These are phyloP conservation scores for Semnornis frantzii DNA, from an alignment of 2,113 vertebrate species.

Conservation along the genomic window DNA sequence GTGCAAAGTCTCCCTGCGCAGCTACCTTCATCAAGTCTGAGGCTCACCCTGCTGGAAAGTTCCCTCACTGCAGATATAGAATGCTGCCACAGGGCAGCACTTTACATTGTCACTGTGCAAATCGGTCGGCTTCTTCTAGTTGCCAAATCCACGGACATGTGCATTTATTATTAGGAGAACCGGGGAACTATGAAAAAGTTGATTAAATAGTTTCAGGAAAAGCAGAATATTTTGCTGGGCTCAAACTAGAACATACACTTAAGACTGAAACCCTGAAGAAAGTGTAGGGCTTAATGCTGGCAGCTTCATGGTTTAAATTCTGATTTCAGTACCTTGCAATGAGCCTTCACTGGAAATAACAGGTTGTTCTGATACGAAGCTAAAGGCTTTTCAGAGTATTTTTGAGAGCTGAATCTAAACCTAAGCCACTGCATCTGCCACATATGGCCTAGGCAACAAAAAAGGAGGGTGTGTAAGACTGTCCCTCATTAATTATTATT, in stretches of 20 bases:
- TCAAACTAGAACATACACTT: neutral
- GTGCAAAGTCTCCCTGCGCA: neutral
- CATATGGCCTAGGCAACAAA: neutral
- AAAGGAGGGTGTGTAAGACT: neutral
- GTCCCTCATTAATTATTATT: neutral
- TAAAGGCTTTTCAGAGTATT: no score
- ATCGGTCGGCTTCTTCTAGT: neutral
- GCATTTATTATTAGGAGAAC: accelerated
- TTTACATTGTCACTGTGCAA: neutral
- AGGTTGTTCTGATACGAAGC: no score
- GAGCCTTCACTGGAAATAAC: no score
- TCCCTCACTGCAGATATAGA: neutral
- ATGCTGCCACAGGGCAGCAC: neutral
- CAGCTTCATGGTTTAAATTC: neutral
- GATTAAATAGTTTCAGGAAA: neutral
- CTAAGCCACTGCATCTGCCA: neutral
- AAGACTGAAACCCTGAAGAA: neutral
- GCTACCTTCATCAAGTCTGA: neutral
- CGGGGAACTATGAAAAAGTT: neutral
- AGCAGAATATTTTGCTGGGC: neutral
- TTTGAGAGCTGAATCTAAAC: no score
- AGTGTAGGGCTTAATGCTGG: neutral
- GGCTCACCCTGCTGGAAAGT: neutral
- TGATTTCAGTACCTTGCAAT: no score
- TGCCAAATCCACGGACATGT: neutral